A percentile compares a stretch with the other conserved stretches of the same genome.
Conservation (phyloP, 2,797 vertebrate genomes). For the Sebastes miniatus region DNA sequence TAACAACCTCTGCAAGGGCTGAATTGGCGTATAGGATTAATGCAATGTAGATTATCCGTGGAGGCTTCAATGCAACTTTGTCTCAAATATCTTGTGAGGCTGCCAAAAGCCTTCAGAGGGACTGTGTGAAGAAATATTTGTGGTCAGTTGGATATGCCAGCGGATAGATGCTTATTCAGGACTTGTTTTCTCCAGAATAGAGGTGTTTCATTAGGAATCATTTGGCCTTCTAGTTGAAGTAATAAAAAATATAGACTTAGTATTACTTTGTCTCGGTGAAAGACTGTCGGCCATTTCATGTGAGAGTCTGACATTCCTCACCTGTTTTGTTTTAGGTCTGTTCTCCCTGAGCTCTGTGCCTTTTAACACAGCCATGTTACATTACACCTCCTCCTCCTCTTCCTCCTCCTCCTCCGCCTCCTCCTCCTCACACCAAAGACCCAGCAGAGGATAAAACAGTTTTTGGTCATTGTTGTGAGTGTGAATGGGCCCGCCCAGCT, state of each 20-base stretch:
- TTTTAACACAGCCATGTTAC: conserved; percentile 40
- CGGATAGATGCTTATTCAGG: conserved; percentile 12
- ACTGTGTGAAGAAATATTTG: conserved; percentile 31
- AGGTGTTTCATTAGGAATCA: neutral
- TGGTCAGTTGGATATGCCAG: conserved; percentile 12
- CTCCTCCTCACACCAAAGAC: conserved; percentile 12
- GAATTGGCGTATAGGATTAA: conserved; percentile 54
- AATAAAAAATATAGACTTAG: neutral
- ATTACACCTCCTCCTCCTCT: conserved; percentile 33
- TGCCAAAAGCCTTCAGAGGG: conserved; percentile 14
- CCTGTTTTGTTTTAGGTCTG: conserved; percentile 24
- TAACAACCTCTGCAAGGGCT: conserved; percentile 38
- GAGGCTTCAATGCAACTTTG: conserved; percentile 49
- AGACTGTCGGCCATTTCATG: conserved; percentile 16
- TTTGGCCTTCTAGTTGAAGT: neutral
- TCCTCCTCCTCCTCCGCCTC: conserved; percentile 32
- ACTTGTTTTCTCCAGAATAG: neutral
- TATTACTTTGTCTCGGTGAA: neutral
- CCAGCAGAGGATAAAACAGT: conserved; percentile 6
- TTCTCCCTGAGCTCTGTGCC: conserved; percentile 30
- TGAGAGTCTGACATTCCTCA: conserved; percentile 30
- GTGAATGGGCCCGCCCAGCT: neutral
- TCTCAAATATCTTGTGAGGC: conserved; percentile 34
- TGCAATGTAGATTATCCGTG: conserved; percentile 40
- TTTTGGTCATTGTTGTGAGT: conserved; percentile 29